Evolutionary conservation across 2,888 invertebrate genomes (phyloP).

Genomic region (Biston stratarius): DNA sequence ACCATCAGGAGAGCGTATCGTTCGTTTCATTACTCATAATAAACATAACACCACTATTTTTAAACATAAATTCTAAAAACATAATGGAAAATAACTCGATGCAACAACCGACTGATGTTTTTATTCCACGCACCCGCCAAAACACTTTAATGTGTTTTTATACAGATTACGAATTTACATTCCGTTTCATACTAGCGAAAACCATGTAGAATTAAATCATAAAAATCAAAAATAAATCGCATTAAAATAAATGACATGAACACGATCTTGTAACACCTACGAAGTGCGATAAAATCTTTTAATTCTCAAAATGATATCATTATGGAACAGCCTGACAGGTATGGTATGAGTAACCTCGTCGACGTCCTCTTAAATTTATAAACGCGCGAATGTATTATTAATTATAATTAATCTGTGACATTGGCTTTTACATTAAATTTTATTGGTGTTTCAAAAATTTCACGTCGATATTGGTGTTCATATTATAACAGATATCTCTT

Average conservation of each 20-base stretch:
- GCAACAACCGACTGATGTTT: too few relatives aligned
- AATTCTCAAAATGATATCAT: slow-evolving; percentile 42
- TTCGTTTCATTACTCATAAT: too few relatives aligned
- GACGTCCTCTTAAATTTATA: slow-evolving; percentile 29
- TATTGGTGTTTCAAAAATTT: background rate
- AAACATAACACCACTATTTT: too few relatives aligned
- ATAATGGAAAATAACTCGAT: too few relatives aligned
- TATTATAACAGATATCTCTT: too few relatives aligned
- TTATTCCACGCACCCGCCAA: too few relatives aligned
- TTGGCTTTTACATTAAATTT: slow-evolving; percentile 16
- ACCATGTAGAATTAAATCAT: slow-evolving; percentile 1
- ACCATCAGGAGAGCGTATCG: too few relatives aligned
- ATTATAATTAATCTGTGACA: slow-evolving; percentile 13
- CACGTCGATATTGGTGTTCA: too few relatives aligned
- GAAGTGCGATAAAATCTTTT: slow-evolving; percentile 27
- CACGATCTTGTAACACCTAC: slow-evolving; percentile 30
- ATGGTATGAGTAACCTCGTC: slow-evolving; percentile 39
- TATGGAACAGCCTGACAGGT: slow-evolving; percentile 38
- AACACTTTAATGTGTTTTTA: too few relatives aligned
- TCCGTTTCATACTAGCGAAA: background rate
- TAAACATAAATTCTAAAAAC: too few relatives aligned
- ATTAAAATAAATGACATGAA: slow-evolving; percentile 9
- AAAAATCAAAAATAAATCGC: slow-evolving; percentile 3
- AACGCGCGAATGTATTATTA: slow-evolving; percentile 14
- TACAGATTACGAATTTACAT: too few relatives aligned